Evolutionary conservation across 2,797 vertebrate species (phyloP).

Genomic region (Ataeniobius toweri): DNA sequence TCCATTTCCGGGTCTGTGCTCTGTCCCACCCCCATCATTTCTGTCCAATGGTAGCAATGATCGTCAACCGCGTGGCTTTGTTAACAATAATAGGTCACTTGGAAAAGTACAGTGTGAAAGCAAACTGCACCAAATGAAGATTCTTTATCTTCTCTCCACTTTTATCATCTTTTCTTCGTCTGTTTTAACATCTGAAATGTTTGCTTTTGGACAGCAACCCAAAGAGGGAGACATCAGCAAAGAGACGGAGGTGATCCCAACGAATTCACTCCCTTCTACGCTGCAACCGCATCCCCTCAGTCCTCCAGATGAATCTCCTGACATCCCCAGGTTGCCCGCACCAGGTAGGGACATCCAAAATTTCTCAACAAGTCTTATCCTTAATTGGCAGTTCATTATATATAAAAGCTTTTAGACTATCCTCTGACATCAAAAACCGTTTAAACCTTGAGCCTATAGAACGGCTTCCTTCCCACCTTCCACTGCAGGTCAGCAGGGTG

Average conservation of each 20-base stretch:
- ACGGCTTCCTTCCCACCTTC: too few species aligned
- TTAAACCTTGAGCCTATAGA: background rate
- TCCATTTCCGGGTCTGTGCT: too few species aligned
- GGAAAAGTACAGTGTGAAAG: too few species aligned
- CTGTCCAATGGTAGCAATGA: too few species aligned
- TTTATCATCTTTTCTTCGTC: background rate
- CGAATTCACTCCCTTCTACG: slow-evolving; percentile 1
- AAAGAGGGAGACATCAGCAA: slow-evolving; percentile 46
- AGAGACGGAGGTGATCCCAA: background rate
- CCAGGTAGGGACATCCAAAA: slow-evolving; percentile 60
- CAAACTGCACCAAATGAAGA: too few species aligned
- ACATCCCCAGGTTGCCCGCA: slow-evolving; percentile 48
- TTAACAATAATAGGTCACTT: too few species aligned
- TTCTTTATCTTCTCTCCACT: background rate
- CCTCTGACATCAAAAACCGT: background rate
- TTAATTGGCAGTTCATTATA: background rate
- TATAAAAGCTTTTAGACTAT: background rate
- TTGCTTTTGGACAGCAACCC: slow-evolving; percentile 47
- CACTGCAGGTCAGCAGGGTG: background rate
- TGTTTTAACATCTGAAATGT: background rate
- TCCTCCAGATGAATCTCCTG: slow-evolving; percentile 26
- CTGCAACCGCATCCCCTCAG: background rate
- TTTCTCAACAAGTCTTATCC: background rate
- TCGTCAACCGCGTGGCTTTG: too few species aligned
- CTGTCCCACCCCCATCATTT: too few species aligned